Evolutionary conservation across 2,797 vertebrate species (phyloP).

Genomic region (Taenioides sp.): DNA sequence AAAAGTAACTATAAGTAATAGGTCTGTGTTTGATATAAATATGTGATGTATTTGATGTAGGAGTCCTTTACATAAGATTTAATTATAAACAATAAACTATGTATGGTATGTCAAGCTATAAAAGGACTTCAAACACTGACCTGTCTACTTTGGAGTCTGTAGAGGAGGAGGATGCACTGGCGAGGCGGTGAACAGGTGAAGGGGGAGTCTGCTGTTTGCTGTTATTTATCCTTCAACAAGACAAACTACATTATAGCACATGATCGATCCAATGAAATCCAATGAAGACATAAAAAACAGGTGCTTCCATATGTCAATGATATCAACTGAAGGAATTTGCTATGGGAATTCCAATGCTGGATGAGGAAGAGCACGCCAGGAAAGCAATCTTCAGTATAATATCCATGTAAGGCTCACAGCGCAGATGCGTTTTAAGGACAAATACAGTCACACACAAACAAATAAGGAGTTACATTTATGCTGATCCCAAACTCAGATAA

Average conservation of each 20-base stretch:
- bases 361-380: slow-evolving; percentile 10
- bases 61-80: slow-evolving; percentile 4
- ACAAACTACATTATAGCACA: slow-evolving; percentile 19
- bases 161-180: slow-evolving; percentile 62
- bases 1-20: background rate
- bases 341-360: slow-evolving; percentile 20
- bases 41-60: slow-evolving; percentile 11
- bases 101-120: slow-evolving; percentile 2
- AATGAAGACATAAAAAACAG: slow-evolving; percentile 16
- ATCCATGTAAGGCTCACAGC: background rate
- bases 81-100: background rate
- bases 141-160: slow-evolving; percentile 84
- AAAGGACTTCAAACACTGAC: slow-evolving; percentile 63
- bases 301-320: slow-evolving; percentile 9
- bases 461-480: background rate
- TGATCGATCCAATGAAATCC: slow-evolving; percentile 21
- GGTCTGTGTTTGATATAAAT: slow-evolving; percentile 10
- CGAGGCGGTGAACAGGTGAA: slow-evolving; percentile 70
- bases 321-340: slow-evolving; percentile 15
- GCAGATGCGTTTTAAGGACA: background rate
- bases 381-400: background rate
- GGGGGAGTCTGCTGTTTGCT: slow-evolving; percentile 70
- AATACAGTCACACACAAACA: background rate
- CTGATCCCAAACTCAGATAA: background rate
- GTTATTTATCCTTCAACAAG: slow-evolving; percentile 76